phyloP scores from a whole-genome alignment of 2,888 invertebrate genomes.

The Dryococelus australis region DNA sequence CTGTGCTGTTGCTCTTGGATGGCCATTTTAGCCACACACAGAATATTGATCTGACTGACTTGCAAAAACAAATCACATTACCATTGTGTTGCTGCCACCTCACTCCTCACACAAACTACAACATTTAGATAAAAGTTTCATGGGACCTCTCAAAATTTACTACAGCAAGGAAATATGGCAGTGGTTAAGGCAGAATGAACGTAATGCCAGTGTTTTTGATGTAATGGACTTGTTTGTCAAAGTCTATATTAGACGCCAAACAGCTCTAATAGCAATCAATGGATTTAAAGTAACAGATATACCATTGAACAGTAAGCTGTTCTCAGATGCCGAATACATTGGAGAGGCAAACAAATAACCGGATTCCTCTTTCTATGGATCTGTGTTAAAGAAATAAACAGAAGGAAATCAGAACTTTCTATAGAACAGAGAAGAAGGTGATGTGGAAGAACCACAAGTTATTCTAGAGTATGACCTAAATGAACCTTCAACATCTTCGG shows the following conservation, averaged over 20 bases:
- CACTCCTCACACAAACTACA: conserved; percentile 36
- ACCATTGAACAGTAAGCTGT: conserved; percentile 35
- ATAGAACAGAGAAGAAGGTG: conserved; percentile 28
- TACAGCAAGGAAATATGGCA: conserved; percentile 37
- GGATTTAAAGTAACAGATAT: conserved; percentile 39
- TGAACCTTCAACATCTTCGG: conserved; percentile 40
- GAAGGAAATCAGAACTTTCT: conserved; percentile 33
- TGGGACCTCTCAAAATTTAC: conserved; percentile 38
- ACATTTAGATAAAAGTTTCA: conserved; percentile 37
- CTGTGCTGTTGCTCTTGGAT: conserved; percentile 36
- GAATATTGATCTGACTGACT: conserved; percentile 37
- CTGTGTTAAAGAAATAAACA: conserved; percentile 33
- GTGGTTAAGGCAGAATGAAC: too few relatives aligned
- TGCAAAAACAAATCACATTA: conserved; percentile 33
- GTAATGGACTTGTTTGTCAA: conserved; percentile 32
- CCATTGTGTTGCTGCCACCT: conserved; percentile 38
- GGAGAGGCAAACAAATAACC: conserved; percentile 40
- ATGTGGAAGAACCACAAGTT: conserved; percentile 28
- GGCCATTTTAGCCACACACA: conserved; percentile 39
- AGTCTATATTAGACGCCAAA: conserved; percentile 34
- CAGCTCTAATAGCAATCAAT: conserved; percentile 37
- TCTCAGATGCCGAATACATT: conserved; percentile 41
- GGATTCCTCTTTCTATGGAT: conserved; percentile 37
- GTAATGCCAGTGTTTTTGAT: conserved; percentile 36
- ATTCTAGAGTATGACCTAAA: conserved; percentile 35